Evolutionary conservation across 2,113 vertebrate genomes (phyloP), one percentile per base, ranked within the genome.

Genomic region (Pedetes capensis): DNA sequence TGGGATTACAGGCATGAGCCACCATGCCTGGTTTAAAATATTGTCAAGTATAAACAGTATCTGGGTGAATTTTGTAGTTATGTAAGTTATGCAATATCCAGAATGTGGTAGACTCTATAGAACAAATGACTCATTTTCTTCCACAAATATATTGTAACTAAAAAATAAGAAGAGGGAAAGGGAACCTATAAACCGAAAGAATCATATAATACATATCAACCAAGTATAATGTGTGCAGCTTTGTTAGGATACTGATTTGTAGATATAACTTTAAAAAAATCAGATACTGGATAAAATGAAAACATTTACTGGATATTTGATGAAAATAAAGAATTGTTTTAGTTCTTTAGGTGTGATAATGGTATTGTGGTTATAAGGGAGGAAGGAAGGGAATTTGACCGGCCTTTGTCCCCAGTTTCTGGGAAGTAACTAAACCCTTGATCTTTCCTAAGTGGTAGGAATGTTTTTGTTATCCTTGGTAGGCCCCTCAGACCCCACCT

Each of bases 51-150:
- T 92, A 94, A 96, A 92, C 22, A 83, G 23, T 87, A 74, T 86
- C 51, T 93, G 53, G 68, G 86, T 94, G 64, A 80, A 94, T 93
- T 92, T 92, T 83, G 90, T 72, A 72, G 17, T 87, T 90, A 88
- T 55, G 10, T 66, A 93, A 95, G 92, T 90, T 80, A 93, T 93
- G 93, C 78, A 85, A 96, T 93, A 85, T 94, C 85, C 68, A 88
- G 55, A 96, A 94, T 87, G 69, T 76, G 89, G 66, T 76, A 94
- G 59, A 94, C 78, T 85, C 47, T 93, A 66, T 71, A 88, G 93
- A 95, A 85, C 69, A 96, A 83, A 94, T 90, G 89, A 96, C 69
- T 96, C 53, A 96, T 94, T 96, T 93, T 85, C 81, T 94, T 95
- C 86, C 57, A 92, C 88, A 94, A 94, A 96, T 94, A 94, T 87